These are phyloP conservation scores for Germaria angustata DNA, from an alignment of 2,888 invertebrate species.

Conservation along the genomic window DNA sequence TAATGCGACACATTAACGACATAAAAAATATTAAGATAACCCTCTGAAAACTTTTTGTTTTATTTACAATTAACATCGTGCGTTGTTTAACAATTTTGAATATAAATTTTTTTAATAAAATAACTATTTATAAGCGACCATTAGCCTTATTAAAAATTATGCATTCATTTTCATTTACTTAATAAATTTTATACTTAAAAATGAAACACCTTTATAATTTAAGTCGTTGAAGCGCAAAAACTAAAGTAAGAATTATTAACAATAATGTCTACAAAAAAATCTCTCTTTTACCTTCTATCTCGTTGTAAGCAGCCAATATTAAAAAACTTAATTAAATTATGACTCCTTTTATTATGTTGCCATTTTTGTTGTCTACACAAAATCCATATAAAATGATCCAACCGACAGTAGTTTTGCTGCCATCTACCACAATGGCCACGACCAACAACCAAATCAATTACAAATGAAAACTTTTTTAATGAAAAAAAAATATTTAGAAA, in stretches of 20 bases:
- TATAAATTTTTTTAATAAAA: too few relatives aligned
- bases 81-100: too few relatives aligned
- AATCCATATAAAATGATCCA: not conserved
- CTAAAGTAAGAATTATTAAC: not conserved
- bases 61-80: too few relatives aligned
- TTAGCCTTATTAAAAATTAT: not conserved
- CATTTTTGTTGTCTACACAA: not conserved
- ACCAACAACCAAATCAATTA: not conserved
- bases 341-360: not conserved
- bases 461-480: not conserved
- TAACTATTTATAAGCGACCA: too few relatives aligned
- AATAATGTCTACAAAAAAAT: not conserved
- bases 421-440: not conserved
- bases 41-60: too few relatives aligned
- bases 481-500: not conserved
- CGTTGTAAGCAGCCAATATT: not conserved
- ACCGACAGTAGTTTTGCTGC: not conserved
- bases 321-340: conserved; percentile 25
- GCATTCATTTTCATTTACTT: not conserved
- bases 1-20: too few relatives aligned
- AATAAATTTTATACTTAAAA: not conserved
- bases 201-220: not conserved
- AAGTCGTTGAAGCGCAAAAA: not conserved
- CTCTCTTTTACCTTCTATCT: not conserved
- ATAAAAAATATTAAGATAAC: too few relatives aligned